Evolutionary conservation across 2,113 vertebrate species (phyloP), one percentile per base, ranked within the genome.

Genomic region (Antechinus stuartii): DNA sequence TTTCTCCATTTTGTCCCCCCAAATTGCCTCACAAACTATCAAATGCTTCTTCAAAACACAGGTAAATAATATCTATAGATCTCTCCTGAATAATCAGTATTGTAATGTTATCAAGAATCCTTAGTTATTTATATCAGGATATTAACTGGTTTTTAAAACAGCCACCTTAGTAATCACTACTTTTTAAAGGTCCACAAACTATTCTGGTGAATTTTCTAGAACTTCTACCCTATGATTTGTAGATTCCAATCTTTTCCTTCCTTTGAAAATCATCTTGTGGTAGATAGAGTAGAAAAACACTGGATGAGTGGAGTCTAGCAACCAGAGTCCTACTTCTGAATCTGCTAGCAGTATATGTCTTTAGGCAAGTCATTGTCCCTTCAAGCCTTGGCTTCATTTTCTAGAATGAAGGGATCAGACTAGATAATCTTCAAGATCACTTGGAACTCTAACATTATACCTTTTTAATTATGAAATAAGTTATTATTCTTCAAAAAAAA

Each of bases 371-470:
- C 90, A 27, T 53, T 91, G 8, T 91, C 55, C 93, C 57, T 93
- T 90, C 11, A 8, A 96, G 42, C 94, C 11, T 27, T 57, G 56
- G 26, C 91, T 96, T 94, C 91, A 92, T 84, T 89, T 95, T 53
- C 46, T 68, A 94, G 91, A 92, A 94, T 53, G 47, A 68, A 94
- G 90, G 50, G 16, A 22, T 16, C 42, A 9, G 68, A 42, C n/a
- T 19, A 76, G 61, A 76, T n/a, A 2, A 35, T 76, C 35, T 84
- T n/a, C 8, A 42, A 84, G 68, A 84, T 84, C 68, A 22, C 68
- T 84, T 42, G 19, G 35, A 42, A 1, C 2, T 84, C n/a, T 42
- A 42, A 84, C 1, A 84, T 23, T 84, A 23, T 84, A 16, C 19
- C n/a, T 84, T 84, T 23, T 42, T 42, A 42, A 42, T 1, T 2